Evolutionary conservation across 2,797 vertebrate genomes (phyloP).

Genomic region (Philypnodon macrostomus): DNA sequence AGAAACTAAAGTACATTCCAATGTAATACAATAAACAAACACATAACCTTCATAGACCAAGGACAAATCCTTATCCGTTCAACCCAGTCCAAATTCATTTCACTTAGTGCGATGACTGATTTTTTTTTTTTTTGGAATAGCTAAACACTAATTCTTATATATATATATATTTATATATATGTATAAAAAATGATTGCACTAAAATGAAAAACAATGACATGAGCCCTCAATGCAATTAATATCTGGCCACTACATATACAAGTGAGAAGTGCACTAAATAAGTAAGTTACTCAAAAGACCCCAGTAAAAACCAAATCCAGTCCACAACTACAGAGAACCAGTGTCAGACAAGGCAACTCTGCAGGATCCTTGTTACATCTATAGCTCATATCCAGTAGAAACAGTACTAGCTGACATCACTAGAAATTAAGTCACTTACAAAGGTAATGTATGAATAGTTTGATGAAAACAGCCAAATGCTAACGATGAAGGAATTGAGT

Average conservation of each 20-base stretch:
- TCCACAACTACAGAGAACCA: slow-evolving; percentile 16
- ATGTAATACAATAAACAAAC: slow-evolving; percentile 52
- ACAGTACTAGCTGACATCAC: slow-evolving; percentile 1
- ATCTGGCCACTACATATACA: slow-evolving; percentile 3
- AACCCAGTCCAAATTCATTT: slow-evolving; percentile 25
- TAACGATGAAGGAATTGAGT: slow-evolving; percentile 10
- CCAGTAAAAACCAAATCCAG: slow-evolving; percentile 10
- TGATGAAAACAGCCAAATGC: not conserved
- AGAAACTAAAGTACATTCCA: slow-evolving; percentile 82
- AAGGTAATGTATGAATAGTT: not conserved
- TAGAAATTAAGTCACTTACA: not conserved
- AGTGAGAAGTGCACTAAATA: not conserved
- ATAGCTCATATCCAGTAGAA: slow-evolving; percentile 8
- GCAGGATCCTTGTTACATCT: slow-evolving; percentile 11
- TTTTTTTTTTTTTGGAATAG: slow-evolving; percentile 1
- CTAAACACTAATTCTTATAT: not conserved
- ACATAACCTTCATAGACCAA: slow-evolving; percentile 44
- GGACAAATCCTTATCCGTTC: slow-evolving; percentile 36
- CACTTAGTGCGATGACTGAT: slow-evolving; percentile 19
- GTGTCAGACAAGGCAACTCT: slow-evolving; percentile 19
- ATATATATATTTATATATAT: not conserved
- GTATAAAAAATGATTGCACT: slow-evolving; percentile 5
- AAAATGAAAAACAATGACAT: not conserved
- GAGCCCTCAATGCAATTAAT: not conserved
- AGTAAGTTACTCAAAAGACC: slow-evolving; percentile 11